phyloP scores from a whole-genome alignment of 1,140 invertebrate genomes.

The Pentalonia nigronervosa region DNA sequence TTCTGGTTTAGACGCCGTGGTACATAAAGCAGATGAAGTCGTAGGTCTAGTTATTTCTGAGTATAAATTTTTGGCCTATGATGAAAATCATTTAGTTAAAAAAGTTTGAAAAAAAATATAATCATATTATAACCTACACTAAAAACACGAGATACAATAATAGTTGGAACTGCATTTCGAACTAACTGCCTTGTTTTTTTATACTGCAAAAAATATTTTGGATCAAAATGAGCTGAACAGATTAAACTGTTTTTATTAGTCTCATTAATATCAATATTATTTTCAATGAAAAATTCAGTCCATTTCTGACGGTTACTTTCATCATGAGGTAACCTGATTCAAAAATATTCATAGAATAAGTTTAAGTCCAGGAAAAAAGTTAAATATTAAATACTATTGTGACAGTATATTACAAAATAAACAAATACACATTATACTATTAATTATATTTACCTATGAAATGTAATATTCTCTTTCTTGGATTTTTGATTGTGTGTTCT shows the following conservation, averaged over 20 bases:
- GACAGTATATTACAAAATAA: neutral
- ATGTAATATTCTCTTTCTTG: neutral
- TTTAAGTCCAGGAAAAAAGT: neutral
- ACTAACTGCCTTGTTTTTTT: neutral
- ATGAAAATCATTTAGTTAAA: neutral
- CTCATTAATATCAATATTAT: neutral
- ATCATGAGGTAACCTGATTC: neutral
- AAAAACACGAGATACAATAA: neutral
- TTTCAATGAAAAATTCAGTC: neutral
- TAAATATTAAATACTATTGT: neutral
- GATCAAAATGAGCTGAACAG: neutral
- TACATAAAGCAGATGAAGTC: neutral
- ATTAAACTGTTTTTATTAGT: neutral
- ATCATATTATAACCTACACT: neutral
- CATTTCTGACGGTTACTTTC: neutral
- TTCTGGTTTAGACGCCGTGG: neutral
- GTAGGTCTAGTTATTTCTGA: neutral
- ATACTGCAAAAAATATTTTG: neutral
- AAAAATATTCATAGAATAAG: neutral
- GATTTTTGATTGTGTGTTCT: neutral
- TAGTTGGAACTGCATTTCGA: neutral
- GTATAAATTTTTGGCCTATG: neutral
- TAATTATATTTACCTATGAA: neutral
- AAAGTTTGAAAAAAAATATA: neutral
- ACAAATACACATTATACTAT: neutral